Conservation (phyloP, 2,113 vertebrate species). For the Hippoglossus stenolepis region DNA sequence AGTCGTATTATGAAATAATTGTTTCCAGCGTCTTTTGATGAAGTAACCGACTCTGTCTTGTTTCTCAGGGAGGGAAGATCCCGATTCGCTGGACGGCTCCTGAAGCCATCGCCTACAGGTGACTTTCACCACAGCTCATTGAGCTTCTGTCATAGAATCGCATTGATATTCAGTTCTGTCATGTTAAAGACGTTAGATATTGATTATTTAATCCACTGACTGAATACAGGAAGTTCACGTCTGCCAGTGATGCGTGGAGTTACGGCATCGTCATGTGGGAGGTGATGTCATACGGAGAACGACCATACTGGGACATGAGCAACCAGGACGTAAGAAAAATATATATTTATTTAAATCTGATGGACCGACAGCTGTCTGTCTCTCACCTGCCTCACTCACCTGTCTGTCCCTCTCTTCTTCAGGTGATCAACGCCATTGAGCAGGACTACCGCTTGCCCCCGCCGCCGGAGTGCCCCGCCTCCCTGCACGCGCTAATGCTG, state of each 20-base stretch:
- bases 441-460: constrained; percentile 95
- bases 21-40: no score
- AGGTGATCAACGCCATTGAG: constrained; percentile 99
- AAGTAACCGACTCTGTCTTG: background rate
- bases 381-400: background rate
- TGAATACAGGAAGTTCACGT: constrained; percentile 84
- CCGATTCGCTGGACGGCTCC: constrained; percentile 88
- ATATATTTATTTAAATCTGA: background rate
- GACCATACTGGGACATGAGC: constrained; percentile 87
- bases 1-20: no score
- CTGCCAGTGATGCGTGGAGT: constrained; percentile 86
- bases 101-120: constrained; percentile 84
- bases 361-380: background rate
- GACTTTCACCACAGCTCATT: background rate
- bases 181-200: background rate
- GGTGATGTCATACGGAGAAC: constrained; percentile 88
- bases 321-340: constrained; percentile 82
- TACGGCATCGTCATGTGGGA: constrained; percentile 90
- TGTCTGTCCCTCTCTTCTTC: constrained; percentile 6
- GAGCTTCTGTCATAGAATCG: background rate
- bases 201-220: no score
- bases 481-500: constrained; percentile 93
- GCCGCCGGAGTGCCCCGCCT: constrained; percentile 93
- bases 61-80: constrained; percentile 85
- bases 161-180: background rate